A percentile compares a stretch with the other conserved stretches of the same genome.
phyloP scores from a whole-genome alignment of 1,140 invertebrate genomes.

The Drosophila sp. region DNA sequence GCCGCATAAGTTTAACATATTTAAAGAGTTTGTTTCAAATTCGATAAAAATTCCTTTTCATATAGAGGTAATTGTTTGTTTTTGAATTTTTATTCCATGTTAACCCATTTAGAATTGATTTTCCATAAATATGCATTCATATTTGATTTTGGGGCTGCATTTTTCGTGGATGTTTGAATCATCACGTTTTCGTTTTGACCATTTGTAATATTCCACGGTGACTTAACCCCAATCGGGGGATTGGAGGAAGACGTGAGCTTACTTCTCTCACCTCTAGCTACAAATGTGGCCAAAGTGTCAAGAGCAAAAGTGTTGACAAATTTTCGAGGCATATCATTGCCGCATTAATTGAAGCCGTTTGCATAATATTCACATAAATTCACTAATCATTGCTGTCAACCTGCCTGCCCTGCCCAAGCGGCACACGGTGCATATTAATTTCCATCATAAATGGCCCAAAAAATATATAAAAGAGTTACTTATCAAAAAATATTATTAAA shows the following conservation, averaged over 20 bases:
- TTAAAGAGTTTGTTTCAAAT: neutral
- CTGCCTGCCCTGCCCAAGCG: slow-evolving; percentile 41
- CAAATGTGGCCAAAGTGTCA: slow-evolving; percentile 56
- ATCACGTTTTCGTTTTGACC: neutral
- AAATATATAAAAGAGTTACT: slow-evolving; percentile 32
- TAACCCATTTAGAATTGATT: neutral
- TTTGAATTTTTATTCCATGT: neutral
- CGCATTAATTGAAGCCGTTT: slow-evolving; percentile 58
- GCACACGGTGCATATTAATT: slow-evolving; percentile 69
- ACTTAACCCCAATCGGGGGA: slow-evolving; percentile 23
- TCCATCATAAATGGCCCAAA: slow-evolving; percentile 67
- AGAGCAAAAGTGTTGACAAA: slow-evolving; percentile 64
- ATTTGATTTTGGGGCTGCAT: neutral
- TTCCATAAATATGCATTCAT: neutral
- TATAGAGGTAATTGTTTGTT: neutral
- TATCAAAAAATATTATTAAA: slow-evolving; percentile 19
- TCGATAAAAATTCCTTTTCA: neutral
- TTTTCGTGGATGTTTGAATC: neutral
- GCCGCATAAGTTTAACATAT: no score
- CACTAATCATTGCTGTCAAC: slow-evolving; percentile 67
- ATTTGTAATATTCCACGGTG: slow-evolving; percentile 6
- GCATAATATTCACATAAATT: slow-evolving; percentile 76
- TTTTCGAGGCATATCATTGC: slow-evolving; percentile 54
- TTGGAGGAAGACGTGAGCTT: slow-evolving; percentile 40
- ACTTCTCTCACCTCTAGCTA: slow-evolving; percentile 47